These are phyloP conservation scores for Panthera leo DNA, from an alignment of 2,113 vertebrate species.

Conservation along the genomic window DNA sequence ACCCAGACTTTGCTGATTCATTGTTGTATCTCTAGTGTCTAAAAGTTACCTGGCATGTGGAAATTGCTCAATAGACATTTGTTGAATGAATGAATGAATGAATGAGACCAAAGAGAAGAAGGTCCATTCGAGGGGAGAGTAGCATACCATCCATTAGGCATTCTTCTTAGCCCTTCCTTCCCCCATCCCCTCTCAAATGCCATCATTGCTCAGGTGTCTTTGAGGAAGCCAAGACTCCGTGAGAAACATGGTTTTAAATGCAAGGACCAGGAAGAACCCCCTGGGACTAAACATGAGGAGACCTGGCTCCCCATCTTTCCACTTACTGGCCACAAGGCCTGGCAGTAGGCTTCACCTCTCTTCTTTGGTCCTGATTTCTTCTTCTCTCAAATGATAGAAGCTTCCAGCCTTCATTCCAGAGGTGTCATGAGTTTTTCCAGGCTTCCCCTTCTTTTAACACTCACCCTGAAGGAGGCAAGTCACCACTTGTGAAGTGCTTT, in stretches of 20 bases:
- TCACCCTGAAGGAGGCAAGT: neutral
- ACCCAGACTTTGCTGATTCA: neutral
- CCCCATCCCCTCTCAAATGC: neutral
- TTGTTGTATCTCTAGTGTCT: neutral
- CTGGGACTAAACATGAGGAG: neutral
- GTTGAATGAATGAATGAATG: neutral
- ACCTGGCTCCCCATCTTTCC: neutral
- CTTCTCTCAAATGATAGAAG: neutral
- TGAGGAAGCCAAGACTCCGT: neutral
- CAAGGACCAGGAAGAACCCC: neutral
- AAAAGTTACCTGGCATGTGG: neutral
- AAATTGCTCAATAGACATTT: neutral
- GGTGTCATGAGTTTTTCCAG: neutral
- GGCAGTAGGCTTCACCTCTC: neutral
- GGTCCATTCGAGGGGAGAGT: neutral
- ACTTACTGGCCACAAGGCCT: neutral
- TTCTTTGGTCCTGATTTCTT: constrained; percentile 6
- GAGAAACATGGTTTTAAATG: neutral
- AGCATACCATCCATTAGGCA: neutral
- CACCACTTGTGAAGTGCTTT: constrained; percentile 8
- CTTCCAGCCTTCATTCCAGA: neutral
- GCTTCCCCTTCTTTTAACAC: constrained; percentile 45
- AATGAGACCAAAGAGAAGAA: neutral
- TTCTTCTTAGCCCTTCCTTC: neutral
- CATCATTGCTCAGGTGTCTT: neutral